These are phyloP conservation scores for Ditylenchus weischeri DNA, from an alignment of 2,888 invertebrate genomes.

Conservation along the genomic window DNA sequence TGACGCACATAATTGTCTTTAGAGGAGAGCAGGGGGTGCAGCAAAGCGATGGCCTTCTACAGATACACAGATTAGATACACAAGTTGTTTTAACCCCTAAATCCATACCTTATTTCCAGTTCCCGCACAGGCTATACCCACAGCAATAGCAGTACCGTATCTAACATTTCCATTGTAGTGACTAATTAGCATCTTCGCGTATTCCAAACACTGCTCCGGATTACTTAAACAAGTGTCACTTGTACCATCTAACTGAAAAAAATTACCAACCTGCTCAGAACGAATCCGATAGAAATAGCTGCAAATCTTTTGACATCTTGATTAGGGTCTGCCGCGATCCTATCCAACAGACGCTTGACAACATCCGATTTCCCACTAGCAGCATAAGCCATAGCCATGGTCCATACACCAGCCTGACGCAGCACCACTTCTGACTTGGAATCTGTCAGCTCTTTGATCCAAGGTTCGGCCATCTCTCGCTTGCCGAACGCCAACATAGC, in stretches of 20 bases:
- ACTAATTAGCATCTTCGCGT: conserved; percentile 91
- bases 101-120: conserved; percentile 69
- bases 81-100: too few species aligned
- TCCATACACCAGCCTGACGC: conserved; percentile 87
- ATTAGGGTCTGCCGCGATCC: conserved; percentile 92
- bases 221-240: conserved; percentile 66
- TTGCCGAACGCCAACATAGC: conserved; percentile 66
- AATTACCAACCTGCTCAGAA: conserved; percentile 76
- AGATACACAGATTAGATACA: conserved; percentile 19
- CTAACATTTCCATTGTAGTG: conserved; percentile 98
- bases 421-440: conserved; percentile 53
- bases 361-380: conserved; percentile 97
- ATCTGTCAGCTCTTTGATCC: conserved; percentile 75
- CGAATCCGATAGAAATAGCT: conserved; percentile 94
- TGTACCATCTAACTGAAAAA: conserved; percentile 16
- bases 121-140: conserved; percentile 97
- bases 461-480: conserved; percentile 85
- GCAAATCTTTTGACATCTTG: conserved; percentile 97
- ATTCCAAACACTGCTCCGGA: conserved; percentile 89
- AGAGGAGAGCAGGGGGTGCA: conserved; percentile 97
- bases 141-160: conserved; percentile 97
- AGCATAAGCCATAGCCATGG: conserved; percentile 74
- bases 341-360: conserved; percentile 77
- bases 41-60: conserved; percentile 84
- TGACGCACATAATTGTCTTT: conserved; percentile 98